phyloP scores from a whole-genome alignment of 2,888 invertebrate species.

The Dicranocentrus wangi region DNA sequence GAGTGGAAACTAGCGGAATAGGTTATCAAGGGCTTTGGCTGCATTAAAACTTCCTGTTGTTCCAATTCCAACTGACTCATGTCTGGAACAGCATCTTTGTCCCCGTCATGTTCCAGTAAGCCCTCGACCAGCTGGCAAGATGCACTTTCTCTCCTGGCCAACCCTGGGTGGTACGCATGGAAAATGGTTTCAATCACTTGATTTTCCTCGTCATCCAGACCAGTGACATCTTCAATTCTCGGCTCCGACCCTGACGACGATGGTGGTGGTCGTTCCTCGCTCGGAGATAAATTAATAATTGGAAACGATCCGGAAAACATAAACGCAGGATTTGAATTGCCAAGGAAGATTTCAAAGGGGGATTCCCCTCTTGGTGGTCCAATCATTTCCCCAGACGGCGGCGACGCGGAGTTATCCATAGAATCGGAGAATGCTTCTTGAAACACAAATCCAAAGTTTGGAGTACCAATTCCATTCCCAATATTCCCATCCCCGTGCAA shows the following conservation, averaged over 20 bases:
- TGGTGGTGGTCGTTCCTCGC: too few relatives aligned
- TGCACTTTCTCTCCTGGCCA: background rate
- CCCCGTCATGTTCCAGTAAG: background rate
- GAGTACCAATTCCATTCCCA: background rate
- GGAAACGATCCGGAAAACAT: too few relatives aligned
- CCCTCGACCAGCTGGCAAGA: constrained; percentile 23
- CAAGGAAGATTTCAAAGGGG: background rate
- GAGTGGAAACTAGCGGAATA: constrained; percentile 30
- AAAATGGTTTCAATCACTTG: constrained; percentile 22
- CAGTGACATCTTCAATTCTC: constrained; percentile 36
- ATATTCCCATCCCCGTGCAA: background rate
- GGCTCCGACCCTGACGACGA: background rate
- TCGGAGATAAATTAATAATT: too few relatives aligned
- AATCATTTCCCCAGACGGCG: background rate
- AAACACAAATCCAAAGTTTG: background rate
- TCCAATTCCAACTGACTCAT: background rate
- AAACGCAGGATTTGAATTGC: too few relatives aligned
- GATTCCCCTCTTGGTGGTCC: background rate
- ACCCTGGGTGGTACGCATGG: background rate
- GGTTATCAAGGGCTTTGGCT: constrained; percentile 15
- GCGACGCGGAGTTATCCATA: background rate
- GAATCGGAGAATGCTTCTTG: background rate
- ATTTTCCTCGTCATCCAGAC: constrained; percentile 3
- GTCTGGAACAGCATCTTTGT: background rate
- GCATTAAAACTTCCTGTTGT: constrained; percentile 33